Conservation (phyloP, 2,113 vertebrate species). For the Chinchilla lanigera region DNA sequence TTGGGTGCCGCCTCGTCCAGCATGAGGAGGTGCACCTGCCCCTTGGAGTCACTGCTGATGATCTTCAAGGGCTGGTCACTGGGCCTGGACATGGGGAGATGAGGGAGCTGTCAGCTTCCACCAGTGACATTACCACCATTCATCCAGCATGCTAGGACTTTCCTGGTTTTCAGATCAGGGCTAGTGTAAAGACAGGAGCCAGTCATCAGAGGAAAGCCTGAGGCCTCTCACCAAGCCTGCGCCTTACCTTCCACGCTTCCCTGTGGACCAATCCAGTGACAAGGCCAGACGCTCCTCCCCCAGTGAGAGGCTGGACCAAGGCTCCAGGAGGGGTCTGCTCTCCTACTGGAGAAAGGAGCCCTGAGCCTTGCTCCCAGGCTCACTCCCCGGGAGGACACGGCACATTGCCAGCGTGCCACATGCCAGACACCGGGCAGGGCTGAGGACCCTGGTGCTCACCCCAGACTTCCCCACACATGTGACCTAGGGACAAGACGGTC, state of each 20-base stretch:
- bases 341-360: slow-evolving; percentile 88
- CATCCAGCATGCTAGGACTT: background rate
- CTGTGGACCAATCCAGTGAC: slow-evolving; percentile 97
- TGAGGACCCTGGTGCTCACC: too few species aligned
- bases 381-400: accelerated
- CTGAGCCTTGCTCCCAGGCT: background rate
- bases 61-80: slow-evolving; percentile 88
- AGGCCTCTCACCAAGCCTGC: accelerated
- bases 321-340: slow-evolving; percentile 86
- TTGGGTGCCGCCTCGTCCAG: slow-evolving; percentile 83
- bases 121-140: background rate
- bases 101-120: background rate
- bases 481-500: background rate
- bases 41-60: slow-evolving; percentile 94
- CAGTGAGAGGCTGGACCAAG: slow-evolving; percentile 84
- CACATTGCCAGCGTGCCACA: background rate
- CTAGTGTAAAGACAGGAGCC: accelerated
- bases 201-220: background rate
- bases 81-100: background rate
- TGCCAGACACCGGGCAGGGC: background rate
- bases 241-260: slow-evolving; percentile 89
- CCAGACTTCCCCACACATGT: accelerated
- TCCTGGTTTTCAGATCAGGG: background rate
- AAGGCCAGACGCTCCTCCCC: slow-evolving; percentile 90
- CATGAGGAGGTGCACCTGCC: slow-evolving; percentile 89